Evolutionary conservation across 2,888 invertebrate genomes (phyloP).

Genomic region (Stenoptilia bipunctidactyla): DNA sequence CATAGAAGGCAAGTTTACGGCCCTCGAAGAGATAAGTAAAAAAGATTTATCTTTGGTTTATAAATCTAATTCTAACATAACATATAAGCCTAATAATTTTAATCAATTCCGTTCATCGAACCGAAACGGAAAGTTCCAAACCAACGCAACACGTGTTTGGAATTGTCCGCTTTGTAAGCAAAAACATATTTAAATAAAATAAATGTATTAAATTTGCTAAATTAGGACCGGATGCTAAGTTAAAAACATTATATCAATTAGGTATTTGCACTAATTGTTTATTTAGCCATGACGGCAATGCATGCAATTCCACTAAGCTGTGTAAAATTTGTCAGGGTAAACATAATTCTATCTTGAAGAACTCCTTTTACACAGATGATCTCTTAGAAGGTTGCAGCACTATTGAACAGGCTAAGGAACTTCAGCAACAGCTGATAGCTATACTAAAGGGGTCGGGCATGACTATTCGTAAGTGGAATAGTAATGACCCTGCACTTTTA

Average conservation of each 20-base stretch:
- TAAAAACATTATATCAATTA: conserved; percentile 5
- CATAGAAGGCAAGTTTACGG: conserved; percentile 3
- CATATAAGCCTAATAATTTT: neutral
- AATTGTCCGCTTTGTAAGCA: conserved; percentile 9
- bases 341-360: conserved; percentile 7
- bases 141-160: neutral
- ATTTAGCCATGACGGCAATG: conserved; percentile 5
- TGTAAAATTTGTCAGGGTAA: conserved; percentile 7
- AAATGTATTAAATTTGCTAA: conserved; percentile 9
- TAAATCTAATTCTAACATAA: neutral
- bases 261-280: conserved; percentile 11
- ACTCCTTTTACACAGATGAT: conserved; percentile 8
- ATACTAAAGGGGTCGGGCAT: conserved; percentile 9
- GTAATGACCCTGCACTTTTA: conserved; percentile 6
- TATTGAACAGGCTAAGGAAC: neutral
- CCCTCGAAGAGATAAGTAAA: neutral
- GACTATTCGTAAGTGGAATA: conserved; percentile 12
- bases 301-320: conserved; percentile 7
- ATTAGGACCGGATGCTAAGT: conserved; percentile 6
- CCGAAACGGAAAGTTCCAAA: neutral
- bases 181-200: conserved; percentile 8
- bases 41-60: neutral
- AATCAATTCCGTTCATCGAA: conserved; percentile 5
- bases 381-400: neutral
- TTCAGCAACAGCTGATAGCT: conserved; percentile 3